phyloP scores from a whole-genome alignment of 2,113 vertebrate genomes.

The Pyxicephalus adspersus region DNA sequence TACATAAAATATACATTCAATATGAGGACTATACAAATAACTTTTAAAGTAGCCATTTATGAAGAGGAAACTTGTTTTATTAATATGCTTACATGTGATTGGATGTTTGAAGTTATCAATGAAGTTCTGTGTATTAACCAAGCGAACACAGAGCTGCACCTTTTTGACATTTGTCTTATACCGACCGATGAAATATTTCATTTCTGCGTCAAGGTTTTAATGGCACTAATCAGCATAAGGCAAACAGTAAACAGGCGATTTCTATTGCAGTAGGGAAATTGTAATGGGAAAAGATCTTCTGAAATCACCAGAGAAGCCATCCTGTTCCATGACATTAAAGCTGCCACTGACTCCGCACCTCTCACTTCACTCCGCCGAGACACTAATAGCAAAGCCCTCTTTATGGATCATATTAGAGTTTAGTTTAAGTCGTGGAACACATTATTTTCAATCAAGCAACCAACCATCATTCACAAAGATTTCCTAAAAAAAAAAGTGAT shows the following conservation, averaged over 20 bases:
- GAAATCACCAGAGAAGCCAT: conserved; percentile 77
- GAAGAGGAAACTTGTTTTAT: no score
- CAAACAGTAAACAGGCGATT: conserved; percentile 84
- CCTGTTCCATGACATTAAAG: conserved; percentile 82
- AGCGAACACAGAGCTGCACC: no score
- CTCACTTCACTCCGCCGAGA: conserved; percentile 78
- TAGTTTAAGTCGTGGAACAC: conserved; percentile 86
- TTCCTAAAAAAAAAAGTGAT: conserved; percentile 85
- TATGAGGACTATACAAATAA: no score
- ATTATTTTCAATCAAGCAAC: conserved; percentile 87
- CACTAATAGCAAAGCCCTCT: conserved; percentile 87
- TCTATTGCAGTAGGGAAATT: conserved; percentile 82
- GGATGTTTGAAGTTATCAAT: no score
- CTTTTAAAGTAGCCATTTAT: no score
- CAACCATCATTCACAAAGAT: conserved; percentile 85
- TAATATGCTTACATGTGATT: no score
- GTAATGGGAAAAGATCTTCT: conserved; percentile 80
- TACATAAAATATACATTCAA: no score
- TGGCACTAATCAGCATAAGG: conserved; percentile 79
- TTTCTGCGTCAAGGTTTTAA: conserved; percentile 78
- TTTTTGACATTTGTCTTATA: no score
- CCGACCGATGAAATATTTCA: conserved; percentile 71
- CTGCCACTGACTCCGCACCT: conserved; percentile 81
- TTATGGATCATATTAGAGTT: conserved; percentile 87
- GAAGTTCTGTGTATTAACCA: no score